Percentiles rank a stretch among this genome's conserved stretches.
These are phyloP conservation scores for Rhynchophorus ferrugineus DNA, from an alignment of 1,140 invertebrate species.

Conservation along the genomic window DNA sequence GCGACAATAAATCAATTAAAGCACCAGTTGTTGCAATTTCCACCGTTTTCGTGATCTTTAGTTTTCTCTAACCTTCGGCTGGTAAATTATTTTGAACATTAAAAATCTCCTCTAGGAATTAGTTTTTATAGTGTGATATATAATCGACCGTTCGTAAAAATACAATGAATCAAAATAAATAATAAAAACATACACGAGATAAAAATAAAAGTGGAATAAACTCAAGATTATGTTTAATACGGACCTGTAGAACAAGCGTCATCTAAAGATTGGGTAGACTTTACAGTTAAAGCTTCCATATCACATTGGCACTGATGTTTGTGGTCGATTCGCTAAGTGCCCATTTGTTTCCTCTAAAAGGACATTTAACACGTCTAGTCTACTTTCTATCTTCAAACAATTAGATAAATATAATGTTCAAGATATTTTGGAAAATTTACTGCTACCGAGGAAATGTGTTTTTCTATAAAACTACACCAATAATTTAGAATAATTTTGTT, in stretches of 20 bases:
- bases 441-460: background rate
- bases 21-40: no score
- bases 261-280: conserved; percentile 14
- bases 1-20: no score
- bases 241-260: background rate
- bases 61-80: no score
- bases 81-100: no score
- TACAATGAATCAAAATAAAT: no score
- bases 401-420: conserved; percentile 19
- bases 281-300: conserved; percentile 20
- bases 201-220: background rate
- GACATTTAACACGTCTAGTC: conserved; percentile 36
- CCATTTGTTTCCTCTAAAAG: conserved; percentile 36
- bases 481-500: no score
- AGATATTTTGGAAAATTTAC: conserved; percentile 11
- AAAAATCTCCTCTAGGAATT: no score
- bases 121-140: no score
- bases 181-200: no score
- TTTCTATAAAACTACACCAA: conserved; percentile 3
- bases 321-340: conserved; percentile 37
- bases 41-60: no score
- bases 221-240: background rate
- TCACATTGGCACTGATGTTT: conserved; percentile 31
- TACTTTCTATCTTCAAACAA: conserved; percentile 29
- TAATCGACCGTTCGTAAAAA: no score